Conservation (phyloP, 64 coral and sea anemone genomes). For the Astreopora myriophthalma region DNA sequence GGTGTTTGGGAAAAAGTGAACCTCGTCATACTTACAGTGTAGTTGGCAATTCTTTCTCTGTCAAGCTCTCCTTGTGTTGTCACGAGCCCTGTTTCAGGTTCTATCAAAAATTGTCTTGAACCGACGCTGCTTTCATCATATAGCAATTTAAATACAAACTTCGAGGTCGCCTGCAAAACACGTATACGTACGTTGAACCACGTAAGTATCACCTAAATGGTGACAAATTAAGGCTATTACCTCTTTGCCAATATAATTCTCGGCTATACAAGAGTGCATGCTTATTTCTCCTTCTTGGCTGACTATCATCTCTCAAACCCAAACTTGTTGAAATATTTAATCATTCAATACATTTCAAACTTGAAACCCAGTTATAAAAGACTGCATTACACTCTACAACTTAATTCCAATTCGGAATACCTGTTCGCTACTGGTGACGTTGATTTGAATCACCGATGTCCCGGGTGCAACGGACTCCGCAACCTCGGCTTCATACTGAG, state of each 20-base stretch:
- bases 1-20: background rate
- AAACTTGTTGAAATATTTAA: no score
- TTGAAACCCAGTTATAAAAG: no score
- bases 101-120: constrained; percentile 67
- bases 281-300: no score
- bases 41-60: constrained; percentile 70
- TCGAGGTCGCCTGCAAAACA: constrained; percentile 28
- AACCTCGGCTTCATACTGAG: constrained; percentile 45
- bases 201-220: no score
- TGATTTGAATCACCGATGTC: constrained; percentile 68
- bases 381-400: background rate
- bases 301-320: no score
- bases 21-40: constrained; percentile 48
- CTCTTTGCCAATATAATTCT: no score
- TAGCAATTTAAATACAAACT: constrained; percentile 46
- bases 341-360: no score
- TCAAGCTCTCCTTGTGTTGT: constrained; percentile 66
- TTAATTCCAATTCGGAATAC: background rate
- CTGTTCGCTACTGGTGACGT: constrained; percentile 64
- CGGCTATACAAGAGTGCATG: no score
- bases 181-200: no score
- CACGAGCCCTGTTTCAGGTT: constrained; percentile 71
- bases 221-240: no score
- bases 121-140: constrained; percentile 66
- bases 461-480: constrained; percentile 55